Conservation (phyloP, 2,888 invertebrate genomes). For the Pristionchus exspectatus region DNA sequence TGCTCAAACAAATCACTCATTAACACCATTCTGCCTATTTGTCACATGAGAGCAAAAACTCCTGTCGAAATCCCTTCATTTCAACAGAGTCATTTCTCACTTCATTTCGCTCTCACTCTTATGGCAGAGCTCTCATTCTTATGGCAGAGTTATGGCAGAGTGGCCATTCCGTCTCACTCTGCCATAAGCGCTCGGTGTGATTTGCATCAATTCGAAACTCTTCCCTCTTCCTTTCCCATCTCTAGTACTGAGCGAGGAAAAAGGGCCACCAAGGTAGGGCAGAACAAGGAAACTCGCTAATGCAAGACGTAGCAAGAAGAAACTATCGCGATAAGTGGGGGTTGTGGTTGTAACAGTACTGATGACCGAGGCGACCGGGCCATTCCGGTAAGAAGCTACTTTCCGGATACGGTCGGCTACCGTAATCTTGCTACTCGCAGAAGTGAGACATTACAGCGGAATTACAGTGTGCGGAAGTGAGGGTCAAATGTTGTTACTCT, state of each 20-base stretch:
- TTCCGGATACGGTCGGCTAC: background rate
- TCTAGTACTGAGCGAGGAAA: background rate
- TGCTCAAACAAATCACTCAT: no score
- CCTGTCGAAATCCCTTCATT: no score
- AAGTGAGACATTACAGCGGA: conserved; percentile 35
- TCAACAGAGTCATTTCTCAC: no score
- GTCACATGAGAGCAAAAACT: no score
- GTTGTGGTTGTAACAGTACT: conserved; percentile 13
- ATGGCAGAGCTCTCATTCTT: no score
- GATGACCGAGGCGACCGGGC: background rate
- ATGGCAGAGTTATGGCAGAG: no score
- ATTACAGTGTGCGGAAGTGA: background rate
- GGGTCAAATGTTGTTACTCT: conserved; percentile 1
- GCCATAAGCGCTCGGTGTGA: no score
- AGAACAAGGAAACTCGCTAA: background rate
- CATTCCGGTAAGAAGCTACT: conserved; percentile 4
- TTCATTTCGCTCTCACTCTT: no score
- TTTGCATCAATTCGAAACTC: no score
- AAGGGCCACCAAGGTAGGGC: background rate
- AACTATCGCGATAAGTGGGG: conserved; percentile 4
- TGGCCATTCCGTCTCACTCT: no score
- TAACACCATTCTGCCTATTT: no score
- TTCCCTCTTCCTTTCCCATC: no score
- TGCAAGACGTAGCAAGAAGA: background rate
- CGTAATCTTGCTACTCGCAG: background rate